Conservation (phyloP, 2,888 invertebrate genomes). For the Mythimna impura region DNA sequence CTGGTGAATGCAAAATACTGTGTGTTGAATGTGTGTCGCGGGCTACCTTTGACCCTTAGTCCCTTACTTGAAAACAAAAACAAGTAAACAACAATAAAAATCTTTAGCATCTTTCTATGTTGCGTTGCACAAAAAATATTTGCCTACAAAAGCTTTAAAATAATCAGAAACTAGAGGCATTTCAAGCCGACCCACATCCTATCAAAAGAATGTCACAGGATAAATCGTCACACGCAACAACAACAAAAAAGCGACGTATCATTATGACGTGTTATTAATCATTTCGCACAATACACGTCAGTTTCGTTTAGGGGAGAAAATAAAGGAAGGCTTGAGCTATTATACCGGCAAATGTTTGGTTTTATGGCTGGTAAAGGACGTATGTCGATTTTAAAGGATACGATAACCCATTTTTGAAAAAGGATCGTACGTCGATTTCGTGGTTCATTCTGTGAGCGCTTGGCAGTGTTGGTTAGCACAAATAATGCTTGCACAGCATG, state of each 20-base stretch:
- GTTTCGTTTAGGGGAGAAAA: conserved; percentile 75
- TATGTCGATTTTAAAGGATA: conserved; percentile 55
- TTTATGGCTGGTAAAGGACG: conserved; percentile 71
- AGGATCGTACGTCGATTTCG: not conserved
- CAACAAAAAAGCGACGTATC: conserved; percentile 82
- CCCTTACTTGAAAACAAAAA: conserved; percentile 6
- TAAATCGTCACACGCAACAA: conserved; percentile 66
- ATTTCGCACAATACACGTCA: conserved; percentile 86
- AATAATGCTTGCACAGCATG: not conserved
- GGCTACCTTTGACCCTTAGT: no score
- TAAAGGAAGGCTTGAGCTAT: conserved; percentile 84
- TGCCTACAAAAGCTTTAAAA: conserved; percentile 26
- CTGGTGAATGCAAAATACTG: no score
- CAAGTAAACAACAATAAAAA: not conserved
- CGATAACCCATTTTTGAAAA: conserved; percentile 41
- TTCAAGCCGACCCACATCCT: conserved; percentile 77
- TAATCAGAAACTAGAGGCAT: conserved; percentile 53
- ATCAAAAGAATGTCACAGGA: conserved; percentile 81
- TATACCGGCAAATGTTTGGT: conserved; percentile 79
- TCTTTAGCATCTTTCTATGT: not conserved
- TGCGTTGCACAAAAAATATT: conserved; percentile 11
- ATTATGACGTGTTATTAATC: conserved; percentile 86
- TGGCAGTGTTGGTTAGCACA: not conserved
- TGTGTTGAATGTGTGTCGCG: no score
- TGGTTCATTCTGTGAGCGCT: not conserved